A percentile compares a stretch with the other conserved stretches of the same genome.
phyloP scores from a whole-genome alignment of 2,797 vertebrate species.

The Phalloptychus januarius region DNA sequence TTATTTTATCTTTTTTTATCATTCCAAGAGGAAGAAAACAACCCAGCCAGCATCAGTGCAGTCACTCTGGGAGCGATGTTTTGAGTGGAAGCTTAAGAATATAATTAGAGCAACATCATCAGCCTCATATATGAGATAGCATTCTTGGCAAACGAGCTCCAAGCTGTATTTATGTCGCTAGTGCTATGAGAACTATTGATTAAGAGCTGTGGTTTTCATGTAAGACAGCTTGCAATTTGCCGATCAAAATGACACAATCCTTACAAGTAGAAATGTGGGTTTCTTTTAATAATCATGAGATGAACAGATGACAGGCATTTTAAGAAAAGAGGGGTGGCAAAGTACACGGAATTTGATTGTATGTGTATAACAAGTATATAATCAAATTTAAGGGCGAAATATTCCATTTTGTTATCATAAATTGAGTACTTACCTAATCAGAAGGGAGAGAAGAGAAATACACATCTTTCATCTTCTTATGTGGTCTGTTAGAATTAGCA shows the following conservation, averaged over 20 bases:
- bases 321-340: slow-evolving; percentile 9
- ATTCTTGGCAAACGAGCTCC: slow-evolving; percentile 48
- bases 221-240: slow-evolving; percentile 43
- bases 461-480: slow-evolving; percentile 38
- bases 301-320: slow-evolving; percentile 25
- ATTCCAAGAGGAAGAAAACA: slow-evolving; percentile 43
- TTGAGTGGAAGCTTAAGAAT: slow-evolving; percentile 45
- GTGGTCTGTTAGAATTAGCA: slow-evolving; percentile 34
- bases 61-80: slow-evolving; percentile 33
- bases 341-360: slow-evolving; percentile 12
- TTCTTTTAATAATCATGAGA: slow-evolving; percentile 26
- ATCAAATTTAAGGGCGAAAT: slow-evolving; percentile 21
- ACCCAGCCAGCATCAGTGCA: slow-evolving; percentile 27
- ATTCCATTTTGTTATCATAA: slow-evolving; percentile 22
- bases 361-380: slow-evolving; percentile 14
- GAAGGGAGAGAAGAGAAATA: slow-evolving; percentile 23
- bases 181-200: slow-evolving; percentile 64
- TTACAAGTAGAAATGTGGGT: slow-evolving; percentile 34
- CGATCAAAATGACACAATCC: slow-evolving; percentile 38
- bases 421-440: slow-evolving; percentile 33
- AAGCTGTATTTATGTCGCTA: slow-evolving; percentile 40
- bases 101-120: slow-evolving; percentile 63
- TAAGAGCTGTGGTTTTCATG: slow-evolving; percentile 43
- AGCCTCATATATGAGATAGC: slow-evolving; percentile 58
- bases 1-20: slow-evolving; percentile 41